Conservation (phyloP, 2,113 vertebrate species). For the Osmerus eperlanus region DNA sequence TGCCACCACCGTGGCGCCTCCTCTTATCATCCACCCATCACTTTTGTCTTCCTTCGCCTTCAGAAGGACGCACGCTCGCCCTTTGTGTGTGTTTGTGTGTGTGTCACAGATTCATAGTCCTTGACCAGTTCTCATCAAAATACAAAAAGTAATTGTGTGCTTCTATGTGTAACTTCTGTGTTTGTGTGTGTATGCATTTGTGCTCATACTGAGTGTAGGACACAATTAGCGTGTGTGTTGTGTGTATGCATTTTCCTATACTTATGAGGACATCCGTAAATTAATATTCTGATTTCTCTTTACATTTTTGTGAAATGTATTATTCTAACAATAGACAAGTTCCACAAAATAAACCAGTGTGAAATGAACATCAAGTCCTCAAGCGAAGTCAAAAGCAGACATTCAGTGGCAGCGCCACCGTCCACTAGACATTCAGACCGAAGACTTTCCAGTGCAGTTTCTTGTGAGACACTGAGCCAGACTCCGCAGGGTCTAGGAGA, state of each 20-base stretch:
- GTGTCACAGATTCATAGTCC: conserved; percentile 41
- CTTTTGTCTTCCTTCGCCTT: conserved; percentile 73
- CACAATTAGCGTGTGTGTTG: no score
- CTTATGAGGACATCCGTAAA: no score
- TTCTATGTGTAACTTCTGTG: neutral
- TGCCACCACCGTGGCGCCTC: conserved; percentile 72
- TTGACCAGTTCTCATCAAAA: conserved; percentile 24
- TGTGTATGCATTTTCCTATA: no score
- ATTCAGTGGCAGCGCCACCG: conserved; percentile 1
- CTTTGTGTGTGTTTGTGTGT: conserved; percentile 50
- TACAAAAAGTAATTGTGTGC: neutral
- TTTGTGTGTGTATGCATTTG: neutral
- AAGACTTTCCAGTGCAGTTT: conserved; percentile 24
- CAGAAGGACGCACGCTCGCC: conserved; percentile 44
- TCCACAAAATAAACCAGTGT: no score
- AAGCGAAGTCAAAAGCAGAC: no score
- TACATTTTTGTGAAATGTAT: no score
- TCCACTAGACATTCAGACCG: neutral
- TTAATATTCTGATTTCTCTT: no score
- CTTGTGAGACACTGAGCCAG: conserved; percentile 63
- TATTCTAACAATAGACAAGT: no score
- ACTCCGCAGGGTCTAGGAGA: conserved; percentile 60
- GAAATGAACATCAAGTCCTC: no score
- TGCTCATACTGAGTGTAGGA: neutral
- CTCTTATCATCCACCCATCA: conserved; percentile 77